Evolutionary conservation across 2,113 vertebrate genomes (phyloP).

Genomic region (Malurus cyaneus): DNA sequence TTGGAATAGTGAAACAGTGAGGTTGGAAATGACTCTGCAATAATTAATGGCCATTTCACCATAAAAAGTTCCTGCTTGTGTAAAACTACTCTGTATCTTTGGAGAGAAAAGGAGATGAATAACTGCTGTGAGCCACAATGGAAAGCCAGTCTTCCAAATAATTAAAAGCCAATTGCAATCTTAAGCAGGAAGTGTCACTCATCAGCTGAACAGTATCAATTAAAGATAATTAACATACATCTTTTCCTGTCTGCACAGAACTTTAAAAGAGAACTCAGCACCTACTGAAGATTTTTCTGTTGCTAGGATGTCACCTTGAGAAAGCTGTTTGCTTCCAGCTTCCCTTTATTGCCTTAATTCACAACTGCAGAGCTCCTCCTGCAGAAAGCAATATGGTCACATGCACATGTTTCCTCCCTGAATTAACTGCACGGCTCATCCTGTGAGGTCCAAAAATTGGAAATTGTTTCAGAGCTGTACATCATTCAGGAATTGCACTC

Average conservation of each 20-base stretch:
- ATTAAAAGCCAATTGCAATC: constrained; percentile 31
- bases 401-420: background rate
- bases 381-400: background rate
- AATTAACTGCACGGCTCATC: background rate
- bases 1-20: constrained; percentile 9
- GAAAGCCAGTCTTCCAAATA: constrained; percentile 36
- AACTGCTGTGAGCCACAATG: constrained; percentile 17
- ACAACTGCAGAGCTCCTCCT: background rate
- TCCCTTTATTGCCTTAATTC: background rate
- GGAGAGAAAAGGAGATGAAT: background rate
- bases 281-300: background rate
- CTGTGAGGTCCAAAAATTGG: constrained; percentile 42
- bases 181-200: constrained; percentile 41
- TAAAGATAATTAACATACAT: background rate
- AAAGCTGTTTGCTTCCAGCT: background rate
- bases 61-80: constrained; percentile 22
- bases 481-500: background rate
- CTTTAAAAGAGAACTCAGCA: background rate
- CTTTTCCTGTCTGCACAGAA: background rate
- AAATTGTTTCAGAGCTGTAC: background rate
- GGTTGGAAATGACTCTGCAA: constrained; percentile 6
- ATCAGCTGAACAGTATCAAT: background rate
- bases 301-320: background rate
- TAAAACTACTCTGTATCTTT: background rate
- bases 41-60: constrained; percentile 38